A percentile compares a stretch with the other conserved stretches of the same genome.
These are phyloP conservation scores for Teleiodes luculella DNA, from an alignment of 2,888 invertebrate genomes.

Conservation along the genomic window DNA sequence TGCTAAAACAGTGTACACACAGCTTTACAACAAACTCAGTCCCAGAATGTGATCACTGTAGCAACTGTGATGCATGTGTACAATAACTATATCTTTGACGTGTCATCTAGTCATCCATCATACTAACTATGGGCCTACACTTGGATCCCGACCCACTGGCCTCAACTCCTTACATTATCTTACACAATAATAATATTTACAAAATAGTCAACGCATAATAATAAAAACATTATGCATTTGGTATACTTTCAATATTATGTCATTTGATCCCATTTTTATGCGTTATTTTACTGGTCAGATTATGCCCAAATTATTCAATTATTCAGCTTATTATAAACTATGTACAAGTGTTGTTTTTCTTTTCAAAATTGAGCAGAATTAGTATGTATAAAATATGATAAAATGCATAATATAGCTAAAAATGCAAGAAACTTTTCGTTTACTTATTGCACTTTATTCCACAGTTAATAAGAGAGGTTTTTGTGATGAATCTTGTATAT, in stretches of 20 bases:
- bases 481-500: too few species aligned
- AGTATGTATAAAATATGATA: conserved; percentile 39
- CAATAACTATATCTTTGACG: neutral
- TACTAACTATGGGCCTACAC: neutral
- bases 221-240: conserved; percentile 8
- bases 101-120: neutral
- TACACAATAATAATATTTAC: neutral
- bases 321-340: conserved; percentile 11
- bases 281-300: neutral
- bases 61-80: neutral
- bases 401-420: conserved; percentile 38
- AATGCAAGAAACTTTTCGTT: conserved; percentile 29
- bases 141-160: neutral
- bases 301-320: neutral
- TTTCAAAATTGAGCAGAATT: conserved; percentile 46
- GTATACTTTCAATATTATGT: neutral
- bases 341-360: conserved; percentile 25
- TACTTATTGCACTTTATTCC: neutral
- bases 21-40: conserved; percentile 37
- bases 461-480: too few species aligned
- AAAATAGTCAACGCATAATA: neutral
- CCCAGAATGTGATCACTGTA: conserved; percentile 26
- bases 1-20: conserved; percentile 3
- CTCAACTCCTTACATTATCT: neutral
- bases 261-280: conserved; percentile 11